Percentiles rank a stretch among this genome's conserved stretches.
Conservation (phyloP, 2,113 vertebrate species). For the Bostrychus sinensis region DNA sequence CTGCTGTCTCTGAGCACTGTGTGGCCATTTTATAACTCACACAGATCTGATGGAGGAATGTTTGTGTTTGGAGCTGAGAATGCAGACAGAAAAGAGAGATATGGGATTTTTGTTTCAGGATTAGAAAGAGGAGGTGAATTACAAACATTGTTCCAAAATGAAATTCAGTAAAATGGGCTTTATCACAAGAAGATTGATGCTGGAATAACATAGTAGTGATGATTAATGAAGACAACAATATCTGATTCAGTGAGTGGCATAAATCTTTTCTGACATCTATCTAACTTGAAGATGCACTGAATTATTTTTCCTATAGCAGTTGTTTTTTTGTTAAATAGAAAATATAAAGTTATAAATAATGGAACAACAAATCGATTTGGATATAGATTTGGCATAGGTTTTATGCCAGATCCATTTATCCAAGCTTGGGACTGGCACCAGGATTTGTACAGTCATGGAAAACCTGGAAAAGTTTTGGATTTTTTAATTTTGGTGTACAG, state of each 20-base stretch:
- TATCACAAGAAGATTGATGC: constrained; percentile 7
- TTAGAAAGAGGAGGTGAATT: constrained; percentile 29
- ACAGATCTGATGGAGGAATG: constrained; percentile 39
- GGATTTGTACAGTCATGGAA: too few relatives aligned
- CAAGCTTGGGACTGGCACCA: too few relatives aligned
- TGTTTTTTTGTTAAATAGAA: constrained; percentile 28
- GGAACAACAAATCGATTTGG: too few relatives aligned
- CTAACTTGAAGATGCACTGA: constrained; percentile 16
- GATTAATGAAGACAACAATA: constrained; percentile 18
- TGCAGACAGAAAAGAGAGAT: constrained; percentile 1
- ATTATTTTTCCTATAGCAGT: constrained; percentile 21
- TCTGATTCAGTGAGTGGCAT: constrained; percentile 9
- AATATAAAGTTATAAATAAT: too few relatives aligned
- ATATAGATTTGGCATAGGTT: too few relatives aligned
- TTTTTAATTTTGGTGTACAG: too few relatives aligned
- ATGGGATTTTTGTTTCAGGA: constrained; percentile 34
- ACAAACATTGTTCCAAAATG: constrained; percentile 22
- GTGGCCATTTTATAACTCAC: constrained; percentile 63
- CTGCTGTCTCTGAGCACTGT: constrained; percentile 46
- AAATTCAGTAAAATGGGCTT: constrained; percentile 17
- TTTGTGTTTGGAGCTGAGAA: constrained; percentile 35
- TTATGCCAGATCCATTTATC: too few relatives aligned
- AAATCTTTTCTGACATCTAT: too few relatives aligned
- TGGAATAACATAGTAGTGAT: constrained; percentile 27
- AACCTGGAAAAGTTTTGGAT: too few relatives aligned